Evolutionary conservation across 1,140 invertebrate genomes (phyloP), one percentile per base, ranked within the genome.

Genomic region (Agrypnia vestita): DNA sequence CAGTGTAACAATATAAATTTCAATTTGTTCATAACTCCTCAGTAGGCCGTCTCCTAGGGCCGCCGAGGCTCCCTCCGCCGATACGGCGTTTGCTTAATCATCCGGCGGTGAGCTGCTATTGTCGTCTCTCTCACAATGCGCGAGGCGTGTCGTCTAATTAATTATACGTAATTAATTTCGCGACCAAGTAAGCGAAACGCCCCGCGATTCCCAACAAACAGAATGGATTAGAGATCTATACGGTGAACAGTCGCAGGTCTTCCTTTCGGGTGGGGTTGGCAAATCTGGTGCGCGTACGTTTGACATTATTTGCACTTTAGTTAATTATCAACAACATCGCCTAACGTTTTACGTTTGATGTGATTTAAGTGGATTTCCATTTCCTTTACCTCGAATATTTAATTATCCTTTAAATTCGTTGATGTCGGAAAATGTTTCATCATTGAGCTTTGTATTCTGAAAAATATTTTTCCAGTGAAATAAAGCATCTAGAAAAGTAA

Each of bases 91-190:
- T 71, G 75, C 80, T 78, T 75, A 81, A 81, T 81, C 76, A 81
- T 81, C 55, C 55, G 17, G 69, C 49, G 51, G 61, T 25, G 43
- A 71, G 62, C 49, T 71, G 69, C 74, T 72, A 55, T 80, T 80
- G 55, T 75, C 78, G 75, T 75, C n/a, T 44, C 51, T 43, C 53
- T 12, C 53, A 69, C 35, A 49, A 59, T 12, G 13, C 13, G 76
- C 25, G 62, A 61, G 72, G 64, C 67, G 62, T 67, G 51, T 55
- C 75, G 76, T 21, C 59, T 72, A 74, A 81, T 81, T 81, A 81
- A 81, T 81, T 78, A 76, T 78, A 74, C 67, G 53, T 75, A 51
- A 81, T 81, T 81, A 81, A 81, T 81, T 81, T 76, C 51, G 43
- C 46, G 59, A 55, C 35, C 64, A 73, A 79, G 53, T 55, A 73